Evolutionary conservation across 2,888 invertebrate genomes (phyloP), one percentile per base, ranked within the genome.

Genomic region (Lepidocyrtoides sp.): DNA sequence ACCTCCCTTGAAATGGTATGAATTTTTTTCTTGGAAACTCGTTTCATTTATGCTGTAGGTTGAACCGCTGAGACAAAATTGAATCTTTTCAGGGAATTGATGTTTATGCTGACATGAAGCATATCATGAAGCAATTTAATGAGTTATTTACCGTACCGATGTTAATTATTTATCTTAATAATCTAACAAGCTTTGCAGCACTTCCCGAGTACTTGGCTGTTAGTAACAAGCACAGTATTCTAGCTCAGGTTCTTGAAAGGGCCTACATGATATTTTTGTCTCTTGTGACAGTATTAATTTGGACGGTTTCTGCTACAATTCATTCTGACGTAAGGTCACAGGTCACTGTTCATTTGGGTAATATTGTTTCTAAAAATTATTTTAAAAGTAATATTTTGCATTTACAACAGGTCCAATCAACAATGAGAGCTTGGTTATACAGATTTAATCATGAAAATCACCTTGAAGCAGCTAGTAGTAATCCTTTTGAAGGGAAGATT

Each of bases 121-220:
- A 10, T 0, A 23, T 8, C 12, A 17, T 72, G 10, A 7, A 72
- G 20, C 72, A 72, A 23, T 72, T 72, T 20, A 72, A 72, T 20
- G 72, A 72, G 5, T 20, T 72, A 20, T 72, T 41, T 41, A 44
- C 72, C 10, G 12, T 72, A 20, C 72, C 72, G 4, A 72, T 72
- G 72, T 20, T 72, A 0, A 23, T 72, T 10, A 72, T 20, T 72
- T 72, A 72, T 44, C 20, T 72, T 1, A 44, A 72, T 12, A 72
- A 77, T n/a, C 51, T 51, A 5, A 77, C 29, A 23, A 29, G 51
- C 51, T 77, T 77, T 48, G 51, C 77, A 26, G 48, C 48, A 1
- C 23, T 77, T 1, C 51, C 51, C 23, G 26, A 75, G n/a, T 8
- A 75, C 12, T 23, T 75, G 2, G 36, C 23, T 5, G n/a, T 14